A percentile compares a stretch with the other conserved stretches of the same genome.
These are phyloP conservation scores for Schizopygopsis pylzovi DNA, from an alignment of 2,797 vertebrate genomes.

Conservation along the genomic window DNA sequence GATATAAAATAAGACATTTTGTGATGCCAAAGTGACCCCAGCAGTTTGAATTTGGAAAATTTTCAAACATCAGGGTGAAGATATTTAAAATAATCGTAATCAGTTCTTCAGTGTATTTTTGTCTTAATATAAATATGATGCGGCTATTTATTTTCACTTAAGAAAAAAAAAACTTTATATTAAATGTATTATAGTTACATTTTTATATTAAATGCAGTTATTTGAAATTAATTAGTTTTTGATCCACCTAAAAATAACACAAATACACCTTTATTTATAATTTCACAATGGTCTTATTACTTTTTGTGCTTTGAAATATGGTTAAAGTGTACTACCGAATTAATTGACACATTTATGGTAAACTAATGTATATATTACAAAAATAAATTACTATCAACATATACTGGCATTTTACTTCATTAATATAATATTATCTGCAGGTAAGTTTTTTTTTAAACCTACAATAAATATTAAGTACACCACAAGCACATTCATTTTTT, in stretches of 20 bases:
- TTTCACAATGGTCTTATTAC: background rate
- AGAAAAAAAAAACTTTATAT: background rate
- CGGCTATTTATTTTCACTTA: background rate
- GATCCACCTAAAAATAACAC: background rate
- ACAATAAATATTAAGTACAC: too few species aligned
- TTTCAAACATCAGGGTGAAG: background rate
- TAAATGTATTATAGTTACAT: background rate
- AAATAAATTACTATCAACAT: too few species aligned
- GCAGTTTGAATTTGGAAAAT: background rate
- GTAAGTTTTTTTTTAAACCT: too few species aligned
- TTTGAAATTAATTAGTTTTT: background rate
- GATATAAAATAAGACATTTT: conserved; percentile 21
- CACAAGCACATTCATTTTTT: too few species aligned
- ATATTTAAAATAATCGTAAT: background rate
- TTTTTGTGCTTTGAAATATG: background rate
- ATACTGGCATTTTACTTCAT: too few species aligned
- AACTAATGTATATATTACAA: background rate
- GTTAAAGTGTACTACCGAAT: too few species aligned
- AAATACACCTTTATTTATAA: background rate
- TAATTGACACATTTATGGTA: background rate
- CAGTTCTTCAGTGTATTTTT: background rate
- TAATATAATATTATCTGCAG: too few species aligned
- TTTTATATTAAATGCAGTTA: background rate
- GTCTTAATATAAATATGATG: background rate
- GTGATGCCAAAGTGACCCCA: background rate